Conservation (phyloP, 2,888 invertebrate species). For the Limnephilus marmoratus region DNA sequence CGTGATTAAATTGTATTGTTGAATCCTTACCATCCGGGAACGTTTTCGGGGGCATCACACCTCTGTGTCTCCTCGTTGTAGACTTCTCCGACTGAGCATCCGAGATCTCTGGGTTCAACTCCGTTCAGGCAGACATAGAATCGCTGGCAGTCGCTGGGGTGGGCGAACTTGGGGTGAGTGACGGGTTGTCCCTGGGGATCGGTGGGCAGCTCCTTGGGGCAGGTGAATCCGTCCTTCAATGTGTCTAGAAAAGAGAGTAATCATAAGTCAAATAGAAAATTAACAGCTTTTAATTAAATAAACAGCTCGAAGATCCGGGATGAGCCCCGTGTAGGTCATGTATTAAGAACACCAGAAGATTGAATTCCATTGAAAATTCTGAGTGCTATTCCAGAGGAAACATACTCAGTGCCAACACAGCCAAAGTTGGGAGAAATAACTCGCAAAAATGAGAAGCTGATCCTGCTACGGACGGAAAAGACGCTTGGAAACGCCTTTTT, state of each 20-base stretch:
- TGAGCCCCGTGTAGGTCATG: too few species aligned
- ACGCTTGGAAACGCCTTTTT: too few species aligned
- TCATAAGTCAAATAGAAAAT: neutral
- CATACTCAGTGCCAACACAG: too few species aligned
- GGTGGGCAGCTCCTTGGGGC: conserved; percentile 83
- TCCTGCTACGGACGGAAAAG: too few species aligned
- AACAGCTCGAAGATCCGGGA: too few species aligned
- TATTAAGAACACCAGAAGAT: too few species aligned
- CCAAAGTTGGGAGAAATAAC: too few species aligned
- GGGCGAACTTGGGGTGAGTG: conserved; percentile 90
- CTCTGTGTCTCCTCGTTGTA: conserved; percentile 91
- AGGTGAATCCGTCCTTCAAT: conserved; percentile 89
- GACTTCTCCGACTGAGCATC: conserved; percentile 92
- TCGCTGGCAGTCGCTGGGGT: conserved; percentile 92
- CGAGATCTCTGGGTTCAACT: conserved; percentile 90
- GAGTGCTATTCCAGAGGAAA: too few species aligned
- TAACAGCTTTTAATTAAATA: too few species aligned
- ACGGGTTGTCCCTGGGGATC: conserved; percentile 84
- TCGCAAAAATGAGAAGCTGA: too few species aligned
- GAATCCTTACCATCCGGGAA: conserved; percentile 87
- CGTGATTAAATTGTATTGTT: neutral
- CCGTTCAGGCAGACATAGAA: conserved; percentile 95
- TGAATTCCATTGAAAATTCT: too few species aligned
- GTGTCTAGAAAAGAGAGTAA: conserved; percentile 77
- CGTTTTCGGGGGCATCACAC: conserved; percentile 94